phyloP scores from a whole-genome alignment of 2,113 vertebrate species.

The Malurus cyaneus region DNA sequence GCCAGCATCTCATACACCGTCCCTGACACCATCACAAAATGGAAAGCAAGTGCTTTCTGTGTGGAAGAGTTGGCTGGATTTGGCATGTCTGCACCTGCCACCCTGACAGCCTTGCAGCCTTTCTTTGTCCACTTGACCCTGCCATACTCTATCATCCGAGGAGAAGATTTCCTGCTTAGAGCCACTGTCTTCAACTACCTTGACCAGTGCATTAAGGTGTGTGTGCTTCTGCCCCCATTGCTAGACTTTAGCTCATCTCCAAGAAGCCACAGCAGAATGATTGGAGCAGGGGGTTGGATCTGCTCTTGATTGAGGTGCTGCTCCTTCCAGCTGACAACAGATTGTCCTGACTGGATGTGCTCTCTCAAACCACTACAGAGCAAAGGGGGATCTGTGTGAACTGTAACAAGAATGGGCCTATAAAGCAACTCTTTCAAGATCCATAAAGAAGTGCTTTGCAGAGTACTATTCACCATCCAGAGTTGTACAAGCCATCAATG shows the following conservation, averaged over 20 bases:
- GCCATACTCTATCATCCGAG: slow-evolving; percentile 80
- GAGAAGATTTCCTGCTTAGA: slow-evolving; percentile 80
- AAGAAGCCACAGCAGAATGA: not conserved
- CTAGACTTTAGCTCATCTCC: not conserved
- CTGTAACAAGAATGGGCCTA: not conserved
- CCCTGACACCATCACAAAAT: slow-evolving; percentile 86
- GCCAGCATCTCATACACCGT: slow-evolving; percentile 44
- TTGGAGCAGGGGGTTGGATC: not conserved
- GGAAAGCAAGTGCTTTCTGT: slow-evolving; percentile 85
- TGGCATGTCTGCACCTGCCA: slow-evolving; percentile 71
- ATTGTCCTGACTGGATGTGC: not conserved
- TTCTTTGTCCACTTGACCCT: slow-evolving; percentile 85
- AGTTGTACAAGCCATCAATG: not conserved
- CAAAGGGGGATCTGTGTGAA: not conserved
- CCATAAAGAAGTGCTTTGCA: not conserved
- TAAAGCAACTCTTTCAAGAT: not conserved
- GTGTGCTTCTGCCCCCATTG: not conserved
- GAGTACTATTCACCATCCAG: not conserved
- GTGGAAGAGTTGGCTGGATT: slow-evolving; percentile 74
- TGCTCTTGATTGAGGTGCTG: not conserved
- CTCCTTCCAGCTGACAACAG: not conserved
- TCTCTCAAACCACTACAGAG: not conserved
- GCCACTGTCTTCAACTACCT: slow-evolving; percentile 77
- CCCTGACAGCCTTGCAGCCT: slow-evolving; percentile 77
- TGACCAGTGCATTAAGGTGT: slow-evolving; percentile 45